A percentile compares a stretch with the other conserved stretches of the same genome.
Conservation (phyloP, 2,888 invertebrate species). For the Sphinx pinastri region DNA sequence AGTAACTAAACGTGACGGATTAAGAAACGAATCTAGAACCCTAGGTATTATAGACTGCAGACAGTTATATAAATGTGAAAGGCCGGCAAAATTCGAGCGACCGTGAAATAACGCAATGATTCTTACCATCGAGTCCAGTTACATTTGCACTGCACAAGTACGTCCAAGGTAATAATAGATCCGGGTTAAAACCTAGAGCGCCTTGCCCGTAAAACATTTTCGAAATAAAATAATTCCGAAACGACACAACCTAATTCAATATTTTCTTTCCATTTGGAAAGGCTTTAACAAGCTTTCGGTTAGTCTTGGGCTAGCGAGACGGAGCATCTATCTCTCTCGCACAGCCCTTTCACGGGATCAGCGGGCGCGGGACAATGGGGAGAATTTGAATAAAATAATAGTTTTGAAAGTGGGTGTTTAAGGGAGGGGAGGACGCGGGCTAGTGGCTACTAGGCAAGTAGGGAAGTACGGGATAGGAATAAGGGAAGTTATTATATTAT, state of each 20-base stretch:
- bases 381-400: conserved; percentile 77
- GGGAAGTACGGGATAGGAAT: conserved; percentile 41
- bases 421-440: conserved; percentile 38
- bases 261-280: conserved; percentile 27
- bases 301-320: conserved; percentile 9
- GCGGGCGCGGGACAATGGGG: conserved; percentile 56
- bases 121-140: too few relatives aligned
- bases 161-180: too few relatives aligned
- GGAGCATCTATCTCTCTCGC: neutral
- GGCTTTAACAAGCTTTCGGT: conserved; percentile 15
- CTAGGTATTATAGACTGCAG: too few relatives aligned
- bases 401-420: conserved; percentile 57
- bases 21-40: too few relatives aligned
- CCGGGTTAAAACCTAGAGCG: neutral
- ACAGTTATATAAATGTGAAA: too few relatives aligned
- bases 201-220: neutral
- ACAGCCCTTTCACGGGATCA: conserved; percentile 46
- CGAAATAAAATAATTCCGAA: neutral
- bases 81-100: too few relatives aligned
- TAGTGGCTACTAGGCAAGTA: conserved; percentile 37
- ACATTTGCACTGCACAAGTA: too few relatives aligned
- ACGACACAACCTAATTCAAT: conserved; percentile 19
- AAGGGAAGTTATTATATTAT: too few relatives aligned
- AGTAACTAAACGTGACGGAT: too few relatives aligned
- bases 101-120: too few relatives aligned